A percentile compares a stretch with the other conserved stretches of the same genome.
Evolutionary conservation across 30 jellyfish, hydroid and myxozoan genomes (phyloP).

Genomic region (Catostylus mosaicus): DNA sequence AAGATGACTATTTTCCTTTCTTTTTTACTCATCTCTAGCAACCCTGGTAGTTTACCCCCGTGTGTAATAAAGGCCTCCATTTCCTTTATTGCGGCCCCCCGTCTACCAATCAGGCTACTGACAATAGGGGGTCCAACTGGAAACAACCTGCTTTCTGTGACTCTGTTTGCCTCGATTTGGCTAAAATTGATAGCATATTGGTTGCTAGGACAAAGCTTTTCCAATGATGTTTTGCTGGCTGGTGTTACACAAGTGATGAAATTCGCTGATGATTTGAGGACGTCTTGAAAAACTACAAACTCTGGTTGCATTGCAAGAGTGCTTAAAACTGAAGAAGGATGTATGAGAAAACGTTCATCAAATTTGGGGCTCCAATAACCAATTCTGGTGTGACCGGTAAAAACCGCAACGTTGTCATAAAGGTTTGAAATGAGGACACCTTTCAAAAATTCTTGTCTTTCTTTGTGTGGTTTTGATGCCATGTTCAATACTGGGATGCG

Average conservation of each 20-base stretch:
- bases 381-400: constrained; percentile 55
- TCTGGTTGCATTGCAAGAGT: constrained; percentile 50
- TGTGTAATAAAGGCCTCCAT: constrained; percentile 5
- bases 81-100: constrained; percentile 29
- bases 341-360: constrained; percentile 38
- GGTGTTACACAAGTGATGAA: constrained; percentile 46
- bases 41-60: constrained; percentile 9
- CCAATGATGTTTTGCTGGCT: neutral
- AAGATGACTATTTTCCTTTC: neutral
- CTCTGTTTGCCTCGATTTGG: neutral
- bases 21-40: constrained; percentile 2
- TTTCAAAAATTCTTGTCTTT: constrained; percentile 2
- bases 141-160: neutral
- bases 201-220: constrained; percentile 22
- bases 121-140: constrained; percentile 32
- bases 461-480: neutral
- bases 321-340: constrained; percentile 66
- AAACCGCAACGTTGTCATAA: constrained; percentile 46
- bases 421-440: constrained; percentile 22
- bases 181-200: neutral
- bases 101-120: constrained; percentile 22
- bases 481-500: neutral
- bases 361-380: constrained; percentile 51
- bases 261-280: constrained; percentile 38
- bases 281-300: constrained; percentile 60